These are phyloP conservation scores for Drosophila suboccidentalis DNA, from an alignment of 2,888 invertebrate genomes.

Conservation along the genomic window DNA sequence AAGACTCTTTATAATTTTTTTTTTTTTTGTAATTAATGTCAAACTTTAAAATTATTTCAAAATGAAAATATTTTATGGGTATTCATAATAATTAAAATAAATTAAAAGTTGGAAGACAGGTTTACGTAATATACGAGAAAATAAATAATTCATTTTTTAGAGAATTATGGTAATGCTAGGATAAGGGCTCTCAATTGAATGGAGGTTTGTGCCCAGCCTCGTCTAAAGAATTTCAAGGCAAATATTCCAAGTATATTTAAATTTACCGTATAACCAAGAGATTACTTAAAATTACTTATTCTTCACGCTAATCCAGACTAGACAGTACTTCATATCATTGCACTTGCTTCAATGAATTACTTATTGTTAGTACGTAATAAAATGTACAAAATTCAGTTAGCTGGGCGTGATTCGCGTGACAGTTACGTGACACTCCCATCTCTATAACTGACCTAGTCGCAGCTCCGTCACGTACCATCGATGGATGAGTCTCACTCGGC, in stretches of 20 bases:
- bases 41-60: too few species aligned
- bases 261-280: background rate
- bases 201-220: too few species aligned
- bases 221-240: background rate
- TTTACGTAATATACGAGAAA: too few species aligned
- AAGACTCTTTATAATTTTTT: too few species aligned
- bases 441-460: slow-evolving; percentile 36
- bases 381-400: slow-evolving; percentile 3
- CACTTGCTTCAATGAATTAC: background rate
- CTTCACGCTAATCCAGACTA: background rate
- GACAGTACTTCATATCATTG: background rate
- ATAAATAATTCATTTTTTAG: too few species aligned
- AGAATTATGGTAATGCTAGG: too few species aligned
- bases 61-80: too few species aligned
- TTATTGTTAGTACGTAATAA: background rate
- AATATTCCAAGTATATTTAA: background rate
- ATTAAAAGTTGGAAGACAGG: too few species aligned
- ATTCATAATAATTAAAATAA: too few species aligned
- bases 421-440: slow-evolving; percentile 47
- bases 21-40: too few species aligned
- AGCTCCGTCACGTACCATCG: slow-evolving; percentile 59
- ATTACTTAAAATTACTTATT: background rate
- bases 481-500: slow-evolving; percentile 31
- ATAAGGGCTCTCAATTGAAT: too few species aligned
- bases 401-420: slow-evolving; percentile 54